Conservation (phyloP, 2,113 vertebrate species). For the Aegithalos caudatus region DNA sequence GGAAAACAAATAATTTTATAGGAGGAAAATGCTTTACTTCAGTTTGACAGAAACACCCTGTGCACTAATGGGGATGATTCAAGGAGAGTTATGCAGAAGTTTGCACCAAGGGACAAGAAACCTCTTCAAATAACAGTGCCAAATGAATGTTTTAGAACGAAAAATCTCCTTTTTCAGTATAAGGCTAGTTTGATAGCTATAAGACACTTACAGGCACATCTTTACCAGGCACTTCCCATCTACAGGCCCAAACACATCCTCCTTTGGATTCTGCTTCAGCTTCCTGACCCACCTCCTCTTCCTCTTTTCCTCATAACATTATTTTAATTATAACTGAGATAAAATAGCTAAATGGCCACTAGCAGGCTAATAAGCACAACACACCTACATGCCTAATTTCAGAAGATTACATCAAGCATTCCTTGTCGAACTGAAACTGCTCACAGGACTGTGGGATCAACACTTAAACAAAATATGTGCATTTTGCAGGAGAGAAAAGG, state of each 20-base stretch:
- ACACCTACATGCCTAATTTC: neutral
- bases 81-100: neutral
- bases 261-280: neutral
- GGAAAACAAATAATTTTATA: neutral
- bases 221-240: neutral
- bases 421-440: neutral
- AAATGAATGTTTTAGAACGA: neutral
- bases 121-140: neutral
- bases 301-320: neutral
- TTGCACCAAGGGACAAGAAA: neutral
- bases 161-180: neutral
- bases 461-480: neutral
- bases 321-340: neutral
- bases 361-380: neutral
- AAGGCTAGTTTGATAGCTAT: neutral
- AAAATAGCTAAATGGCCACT: conserved; percentile 17
- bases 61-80: neutral
- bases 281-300: conserved; percentile 13
- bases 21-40: neutral
- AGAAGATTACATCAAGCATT: conserved; percentile 29
- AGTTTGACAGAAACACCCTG: neutral
- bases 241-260: neutral
- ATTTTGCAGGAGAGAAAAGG: neutral
- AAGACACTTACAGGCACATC: neutral
- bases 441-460: neutral